Base-by-base conservation (phyloP, 2,888 invertebrate species). In the Plagodis dolabraria region DNA sequence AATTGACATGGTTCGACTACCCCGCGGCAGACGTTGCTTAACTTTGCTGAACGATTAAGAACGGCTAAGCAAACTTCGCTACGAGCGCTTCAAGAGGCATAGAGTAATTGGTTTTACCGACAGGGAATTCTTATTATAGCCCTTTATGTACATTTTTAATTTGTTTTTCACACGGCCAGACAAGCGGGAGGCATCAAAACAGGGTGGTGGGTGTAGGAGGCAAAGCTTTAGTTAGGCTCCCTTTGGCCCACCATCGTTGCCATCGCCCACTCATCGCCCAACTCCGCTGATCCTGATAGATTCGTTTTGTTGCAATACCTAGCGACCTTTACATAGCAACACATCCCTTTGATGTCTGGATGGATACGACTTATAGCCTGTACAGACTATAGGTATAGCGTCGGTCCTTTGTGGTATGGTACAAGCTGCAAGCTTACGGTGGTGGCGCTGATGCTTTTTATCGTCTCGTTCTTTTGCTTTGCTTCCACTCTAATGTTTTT, bases 281-380 rank as follows among this genome's bases (percentile, higher is more conserved):
- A 33, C 47, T 12, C 38, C 46, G 2, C 10, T 45, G 35, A 44
- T 7, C 11, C 22, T 22, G 44, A 12, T 8, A 9, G 33, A 42
- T 50, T 33, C 36, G 45, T 52, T 52, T 12, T 5, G 10, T 36
- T 36, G 1, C 35, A 12, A 43, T 36, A 10, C n/a, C 10, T 10
- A 34, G 47, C 22, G 22, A n/a, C 22, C 22, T 4, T 47, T 54
- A 47, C 47, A 44, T 45, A 52, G 45, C 52, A 52, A 45, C 52
- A 34, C 45, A 7, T 33, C 44, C 51, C 50, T n/a, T 45, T 45
- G 33, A 35, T 22, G 45, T 52, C 45, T 52, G 44, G 36, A 43
- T 34, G 11, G 33, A 34, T 22, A 22, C 22, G 22, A 22, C 22
- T 22, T 22, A 22, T 22, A 22, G 38, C 38, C 10, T 38, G 40